phyloP scores from a whole-genome alignment of 2,113 vertebrate species.

The Elanus axillaris region DNA sequence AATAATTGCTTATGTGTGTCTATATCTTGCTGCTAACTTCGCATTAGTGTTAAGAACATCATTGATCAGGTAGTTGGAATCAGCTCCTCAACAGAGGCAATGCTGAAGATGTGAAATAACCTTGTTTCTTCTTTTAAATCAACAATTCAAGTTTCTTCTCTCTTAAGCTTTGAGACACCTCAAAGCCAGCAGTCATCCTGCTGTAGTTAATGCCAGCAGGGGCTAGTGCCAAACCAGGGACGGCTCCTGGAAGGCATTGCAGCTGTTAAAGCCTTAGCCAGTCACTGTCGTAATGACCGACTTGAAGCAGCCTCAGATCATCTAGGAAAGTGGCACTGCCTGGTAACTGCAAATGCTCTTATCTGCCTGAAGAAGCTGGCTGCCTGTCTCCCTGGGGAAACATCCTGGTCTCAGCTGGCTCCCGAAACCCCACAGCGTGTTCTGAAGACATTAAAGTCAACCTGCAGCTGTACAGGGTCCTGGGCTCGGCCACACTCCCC shows the following conservation, averaged over 20 bases:
- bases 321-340: background rate
- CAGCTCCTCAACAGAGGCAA: background rate
- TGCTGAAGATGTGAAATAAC: background rate
- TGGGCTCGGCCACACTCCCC: background rate
- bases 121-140: background rate
- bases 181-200: background rate
- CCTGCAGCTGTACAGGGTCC: rapidly evolving
- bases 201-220: background rate
- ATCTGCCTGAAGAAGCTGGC: background rate
- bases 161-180: background rate
- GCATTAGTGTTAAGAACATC: background rate
- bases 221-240: background rate
- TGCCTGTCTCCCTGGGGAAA: background rate
- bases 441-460: background rate
- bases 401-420: background rate
- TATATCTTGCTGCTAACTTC: background rate
- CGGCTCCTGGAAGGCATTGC: background rate
- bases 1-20: background rate
- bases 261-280: background rate
- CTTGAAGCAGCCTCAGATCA: background rate
- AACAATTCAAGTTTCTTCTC: background rate
- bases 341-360: background rate
- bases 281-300: background rate
- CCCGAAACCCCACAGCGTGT: rapidly evolving
- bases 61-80: background rate